phyloP scores from a whole-genome alignment of 2,113 vertebrate species.

The Melanerpes aurifrons region DNA sequence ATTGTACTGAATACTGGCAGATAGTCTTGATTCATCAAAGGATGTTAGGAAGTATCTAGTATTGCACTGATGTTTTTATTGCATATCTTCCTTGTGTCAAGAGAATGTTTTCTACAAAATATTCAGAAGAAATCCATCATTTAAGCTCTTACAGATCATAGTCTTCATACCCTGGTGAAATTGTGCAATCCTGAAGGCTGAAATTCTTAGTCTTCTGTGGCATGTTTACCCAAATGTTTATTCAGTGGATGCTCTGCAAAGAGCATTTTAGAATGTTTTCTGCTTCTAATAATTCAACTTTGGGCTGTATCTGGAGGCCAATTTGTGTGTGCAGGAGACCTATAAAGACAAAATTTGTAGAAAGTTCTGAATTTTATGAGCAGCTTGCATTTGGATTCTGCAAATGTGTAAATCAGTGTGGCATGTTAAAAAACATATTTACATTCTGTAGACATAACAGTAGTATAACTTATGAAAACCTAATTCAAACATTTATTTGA shows the following conservation, averaged over 20 bases:
- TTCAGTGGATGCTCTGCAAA: not conserved
- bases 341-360: not conserved
- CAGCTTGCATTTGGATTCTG: not conserved
- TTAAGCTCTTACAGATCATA: not conserved
- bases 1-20: not conserved
- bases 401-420: not conserved
- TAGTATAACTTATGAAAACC: not conserved
- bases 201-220: not conserved
- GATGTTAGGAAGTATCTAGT: not conserved
- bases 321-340: not conserved
- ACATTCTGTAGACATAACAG: not conserved
- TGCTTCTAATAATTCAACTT: not conserved
- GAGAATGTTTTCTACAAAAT: not conserved
- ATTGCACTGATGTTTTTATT: too few relatives aligned
- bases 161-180: not conserved
- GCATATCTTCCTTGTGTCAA: not conserved
- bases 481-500: not conserved
- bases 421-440: rapidly evolving
- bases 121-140: not conserved
- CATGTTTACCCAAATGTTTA: not conserved
- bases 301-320: not conserved
- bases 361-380: not conserved
- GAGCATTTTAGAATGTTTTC: not conserved
- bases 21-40: not conserved
- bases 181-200: not conserved